Conservation (phyloP, 2,888 invertebrate species). For the Podotricha telesiphe region DNA sequence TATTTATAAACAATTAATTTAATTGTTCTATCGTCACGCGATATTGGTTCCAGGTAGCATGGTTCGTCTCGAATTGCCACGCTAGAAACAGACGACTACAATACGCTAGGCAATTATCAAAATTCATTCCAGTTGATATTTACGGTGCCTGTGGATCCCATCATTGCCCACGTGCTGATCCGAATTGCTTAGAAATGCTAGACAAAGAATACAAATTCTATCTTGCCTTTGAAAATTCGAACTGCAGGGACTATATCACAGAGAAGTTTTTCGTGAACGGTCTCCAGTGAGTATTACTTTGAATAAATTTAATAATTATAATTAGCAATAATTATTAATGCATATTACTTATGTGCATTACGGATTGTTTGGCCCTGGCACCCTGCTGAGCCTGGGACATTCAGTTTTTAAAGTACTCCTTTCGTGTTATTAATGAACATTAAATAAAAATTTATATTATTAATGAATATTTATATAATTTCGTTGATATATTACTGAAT, state of each 20-base stretch:
- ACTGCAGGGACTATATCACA: slow-evolving; percentile 97
- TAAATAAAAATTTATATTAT: too few relatives aligned
- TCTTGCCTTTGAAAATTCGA: slow-evolving; percentile 98
- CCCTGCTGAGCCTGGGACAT: too few relatives aligned
- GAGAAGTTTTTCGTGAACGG: slow-evolving; percentile 99
- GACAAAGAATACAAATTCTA: slow-evolving; percentile 98
- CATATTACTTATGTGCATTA: too few relatives aligned
- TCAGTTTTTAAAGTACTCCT: too few relatives aligned
- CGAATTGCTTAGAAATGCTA: slow-evolving; percentile 94
- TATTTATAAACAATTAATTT: too few relatives aligned
- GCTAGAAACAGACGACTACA: slow-evolving; percentile 94
- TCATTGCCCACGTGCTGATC: slow-evolving; percentile 92
- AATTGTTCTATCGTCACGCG: neutral
- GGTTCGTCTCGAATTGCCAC: slow-evolving; percentile 99
- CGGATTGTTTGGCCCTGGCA: too few relatives aligned
- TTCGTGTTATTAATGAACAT: too few relatives aligned
- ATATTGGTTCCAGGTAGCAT: slow-evolving; percentile 87
- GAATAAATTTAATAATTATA: neutral
- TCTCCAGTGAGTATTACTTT: slow-evolving; percentile 86
- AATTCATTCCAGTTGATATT: slow-evolving; percentile 94
- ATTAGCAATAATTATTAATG: neutral
- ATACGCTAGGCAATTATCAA: slow-evolving; percentile 93
- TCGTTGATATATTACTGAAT: too few relatives aligned
- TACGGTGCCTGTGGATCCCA: slow-evolving; percentile 95
- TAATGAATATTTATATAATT: too few relatives aligned